Evolutionary conservation across 2,888 invertebrate species (phyloP), one percentile per base, ranked within the genome.

Genomic region (Oxycera nigricornis): DNA sequence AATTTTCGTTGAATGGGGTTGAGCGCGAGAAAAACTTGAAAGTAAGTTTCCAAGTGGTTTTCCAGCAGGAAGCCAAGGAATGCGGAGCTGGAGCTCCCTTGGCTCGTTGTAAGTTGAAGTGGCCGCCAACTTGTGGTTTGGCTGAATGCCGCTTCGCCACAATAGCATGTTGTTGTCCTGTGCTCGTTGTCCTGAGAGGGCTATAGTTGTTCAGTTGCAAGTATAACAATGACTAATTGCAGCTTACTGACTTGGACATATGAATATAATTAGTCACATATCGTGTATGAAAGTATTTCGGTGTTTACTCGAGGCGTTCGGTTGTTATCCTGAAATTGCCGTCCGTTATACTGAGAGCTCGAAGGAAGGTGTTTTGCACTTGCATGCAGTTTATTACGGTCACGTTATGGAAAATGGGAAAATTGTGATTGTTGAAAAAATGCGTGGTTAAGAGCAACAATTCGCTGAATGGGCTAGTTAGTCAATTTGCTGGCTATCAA

Each of bases 121-220:
- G 65, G 65, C 41, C 59, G n/a, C n/a, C 61, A 65, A 22, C 52
- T 70, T 70, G 35, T 31, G 70, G 70, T 70, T 70, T 70, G 70
- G 70, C 70, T 70, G 24, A 31, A 55, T 70, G 70, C 70, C 70
- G 70, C 35, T 35, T 14, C 2, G 17, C 55, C 55, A 55, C 55
- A 55, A 55, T 55, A 55, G 20, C 26, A 35, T 35, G 24, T 14
- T 3, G 24, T 30, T 26, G 17, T 22, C n/a, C 14, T 17, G 14
- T 31, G 61, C 26, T 61, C 22, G 59, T 59, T 28, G 59, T 28
- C 9, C 28, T 39, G 14, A 65, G n/a, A 14, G 22, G 22, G 41
- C 28, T 31, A 35, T 20, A 55, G n/a, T 20, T n/a, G 35, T 31
- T 31, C n/a, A 24, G 2, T 22, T n/a, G 30, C 61, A 31, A 31